Base-by-base conservation (phyloP, 64 coral and sea anemone species). In the Montipora cactus region DNA sequence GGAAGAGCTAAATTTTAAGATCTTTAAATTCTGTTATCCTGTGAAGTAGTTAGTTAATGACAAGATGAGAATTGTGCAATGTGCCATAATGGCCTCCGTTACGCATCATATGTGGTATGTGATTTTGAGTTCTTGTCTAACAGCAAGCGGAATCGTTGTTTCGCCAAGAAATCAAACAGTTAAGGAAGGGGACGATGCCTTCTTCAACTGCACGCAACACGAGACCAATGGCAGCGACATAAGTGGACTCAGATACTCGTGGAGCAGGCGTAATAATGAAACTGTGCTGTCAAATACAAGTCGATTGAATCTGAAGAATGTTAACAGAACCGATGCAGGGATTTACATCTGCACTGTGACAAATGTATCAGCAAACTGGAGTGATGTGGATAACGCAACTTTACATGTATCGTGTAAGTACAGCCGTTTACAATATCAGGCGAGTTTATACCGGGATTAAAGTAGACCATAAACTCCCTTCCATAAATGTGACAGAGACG, bases 271-370 rank as follows among this genome's bases (percentile, higher is more conserved):
- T 81, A 19, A 23, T 44, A 13, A 3, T 59, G 12, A 74, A 2
- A 8, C 1, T 50, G 49, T 57, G 6, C 14, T 81, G 79, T 73
- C 78, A 37, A 47, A 2, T 37, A 23, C 67, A 62, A 25, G 8
- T 57, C 78, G 7, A 12, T 67, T 91, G 49, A 81, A 47, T 18
- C 25, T 91, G 19, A 13, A 0, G 4, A 57, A 55, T 49, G 67
- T 82, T 49, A 57, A 1, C 5, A 80, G 89, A 79, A 28, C 3
- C 9, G 23, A 82, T 74, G 15, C 18, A 4, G 89, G 89, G 8
- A 49, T 70, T 74, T 91, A 91, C 78, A 81, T 11, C 48, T 91
- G 89, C 55, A 74, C 49, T 48, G 89, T 49, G 57, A 82, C 76
- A 1, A 91, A 91, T 45, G 67, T 8, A 4, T 71, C 78, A 49